These are phyloP conservation scores for Silurus lanzhouensis DNA, from an alignment of 2,797 vertebrate genomes.

Conservation along the genomic window DNA sequence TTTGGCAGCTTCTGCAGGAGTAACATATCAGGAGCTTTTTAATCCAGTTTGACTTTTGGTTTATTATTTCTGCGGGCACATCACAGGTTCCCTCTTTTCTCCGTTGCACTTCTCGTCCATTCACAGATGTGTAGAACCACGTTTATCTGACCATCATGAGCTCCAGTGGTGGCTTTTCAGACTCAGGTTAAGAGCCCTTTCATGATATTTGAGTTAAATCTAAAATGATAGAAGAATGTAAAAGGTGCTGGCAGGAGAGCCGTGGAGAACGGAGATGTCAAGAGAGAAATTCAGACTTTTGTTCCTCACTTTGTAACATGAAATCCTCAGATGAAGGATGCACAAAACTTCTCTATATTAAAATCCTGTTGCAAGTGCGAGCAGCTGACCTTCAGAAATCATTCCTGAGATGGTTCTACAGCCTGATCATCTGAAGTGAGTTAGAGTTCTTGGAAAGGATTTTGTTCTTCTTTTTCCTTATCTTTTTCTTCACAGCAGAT, in stretches of 20 bases:
- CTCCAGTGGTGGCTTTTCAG: constrained; percentile 23
- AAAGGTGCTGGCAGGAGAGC: not conserved
- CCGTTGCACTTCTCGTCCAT: constrained; percentile 47
- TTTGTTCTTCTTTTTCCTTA: not conserved
- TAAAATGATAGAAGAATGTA: constrained; percentile 1
- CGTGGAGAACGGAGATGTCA: not conserved
- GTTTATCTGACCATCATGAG: constrained; percentile 27
- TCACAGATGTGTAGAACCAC: constrained; percentile 42
- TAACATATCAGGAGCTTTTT: constrained; percentile 60
- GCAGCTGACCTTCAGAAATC: not conserved
- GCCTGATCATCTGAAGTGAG: not conserved
- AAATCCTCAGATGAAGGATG: not conserved
- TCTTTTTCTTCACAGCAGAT: too few relatives aligned
- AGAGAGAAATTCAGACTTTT: not conserved
- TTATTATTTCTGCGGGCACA: constrained; percentile 69
- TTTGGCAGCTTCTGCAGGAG: constrained; percentile 64
- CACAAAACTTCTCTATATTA: not conserved
- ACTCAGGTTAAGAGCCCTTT: not conserved
- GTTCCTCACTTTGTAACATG: too few relatives aligned
- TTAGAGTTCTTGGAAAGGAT: not conserved
- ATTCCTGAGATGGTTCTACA: not conserved
- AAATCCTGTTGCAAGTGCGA: not conserved
- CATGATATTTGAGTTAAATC: not conserved
- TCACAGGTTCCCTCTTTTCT: constrained; percentile 65
- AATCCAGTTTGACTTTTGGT: constrained; percentile 73